Evolutionary conservation across 1,140 invertebrate species (phyloP).

Genomic region (Anastrepha obliqua): DNA sequence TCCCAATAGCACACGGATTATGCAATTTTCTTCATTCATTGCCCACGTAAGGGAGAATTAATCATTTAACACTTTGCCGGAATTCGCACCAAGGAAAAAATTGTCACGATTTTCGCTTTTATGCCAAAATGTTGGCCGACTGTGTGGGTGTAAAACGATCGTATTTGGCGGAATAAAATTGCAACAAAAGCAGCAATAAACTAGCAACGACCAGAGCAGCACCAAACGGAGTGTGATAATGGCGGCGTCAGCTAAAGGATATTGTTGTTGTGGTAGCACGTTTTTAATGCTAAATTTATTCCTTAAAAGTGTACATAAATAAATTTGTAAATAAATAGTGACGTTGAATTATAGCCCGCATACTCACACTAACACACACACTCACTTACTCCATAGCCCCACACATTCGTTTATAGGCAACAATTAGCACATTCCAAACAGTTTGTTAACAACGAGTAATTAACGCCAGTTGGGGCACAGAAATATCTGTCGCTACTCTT

Average conservation of each 20-base stretch:
- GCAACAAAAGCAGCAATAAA: not conserved
- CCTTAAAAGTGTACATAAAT: constrained; percentile 44
- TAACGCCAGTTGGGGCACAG: not conserved
- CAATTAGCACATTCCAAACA: constrained; percentile 32
- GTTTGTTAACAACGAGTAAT: constrained; percentile 44
- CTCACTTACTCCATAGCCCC: not conserved
- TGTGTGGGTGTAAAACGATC: constrained; percentile 41
- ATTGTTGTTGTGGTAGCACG: not conserved
- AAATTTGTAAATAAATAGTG: not conserved
- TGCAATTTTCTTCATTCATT: constrained; percentile 15
- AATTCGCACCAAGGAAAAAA: not conserved
- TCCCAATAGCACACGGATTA: not conserved
- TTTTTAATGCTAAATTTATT: constrained; percentile 30
- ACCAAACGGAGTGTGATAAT: not conserved
- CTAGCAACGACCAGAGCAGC: not conserved
- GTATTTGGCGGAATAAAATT: constrained; percentile 45
- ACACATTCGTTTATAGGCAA: not conserved
- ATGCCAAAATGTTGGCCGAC: not conserved
- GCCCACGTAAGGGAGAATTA: constrained; percentile 32
- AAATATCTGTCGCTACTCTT: not conserved
- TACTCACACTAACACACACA: not conserved
- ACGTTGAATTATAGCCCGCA: constrained; percentile 25
- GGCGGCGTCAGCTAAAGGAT: constrained; percentile 13
- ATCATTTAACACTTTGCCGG: constrained; percentile 18
- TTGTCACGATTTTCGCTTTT: constrained; percentile 50